Evolutionary conservation across 2,113 vertebrate genomes (phyloP).

Genomic region (Procavia capensis): DNA sequence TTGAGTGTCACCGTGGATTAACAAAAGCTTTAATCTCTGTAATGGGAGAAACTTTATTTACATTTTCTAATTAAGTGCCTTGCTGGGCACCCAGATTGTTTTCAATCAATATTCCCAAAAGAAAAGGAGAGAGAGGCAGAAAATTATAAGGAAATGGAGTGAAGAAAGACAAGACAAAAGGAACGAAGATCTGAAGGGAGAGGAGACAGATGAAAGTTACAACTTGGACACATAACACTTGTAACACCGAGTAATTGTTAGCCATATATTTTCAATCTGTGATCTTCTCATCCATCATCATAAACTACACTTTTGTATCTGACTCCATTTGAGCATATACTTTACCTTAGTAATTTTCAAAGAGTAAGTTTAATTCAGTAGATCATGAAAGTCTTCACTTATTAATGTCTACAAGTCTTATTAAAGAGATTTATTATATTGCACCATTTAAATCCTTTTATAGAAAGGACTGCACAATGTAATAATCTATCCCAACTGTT

Average conservation of each 20-base stretch:
- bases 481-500: conserved; percentile 38
- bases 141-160: neutral
- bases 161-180: neutral
- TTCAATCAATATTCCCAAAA: neutral
- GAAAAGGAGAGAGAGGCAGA: neutral
- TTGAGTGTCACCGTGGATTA: neutral
- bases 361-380: conserved; percentile 6
- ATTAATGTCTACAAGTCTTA: conserved; percentile 39
- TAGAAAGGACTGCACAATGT: neutral
- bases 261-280: neutral
- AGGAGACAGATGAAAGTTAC: neutral
- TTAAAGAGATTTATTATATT: conserved; percentile 12
- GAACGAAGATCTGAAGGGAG: neutral
- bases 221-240: neutral
- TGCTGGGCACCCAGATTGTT: neutral
- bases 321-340: neutral
- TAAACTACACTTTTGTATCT: neutral
- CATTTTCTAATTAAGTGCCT: neutral
- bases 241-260: neutral
- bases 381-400: conserved; percentile 45
- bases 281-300: neutral
- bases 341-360: conserved; percentile 4
- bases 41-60: neutral
- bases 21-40: neutral
- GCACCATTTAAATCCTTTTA: neutral